phyloP scores from a whole-genome alignment of 2,888 invertebrate species.

The Drosophila lutescens region DNA sequence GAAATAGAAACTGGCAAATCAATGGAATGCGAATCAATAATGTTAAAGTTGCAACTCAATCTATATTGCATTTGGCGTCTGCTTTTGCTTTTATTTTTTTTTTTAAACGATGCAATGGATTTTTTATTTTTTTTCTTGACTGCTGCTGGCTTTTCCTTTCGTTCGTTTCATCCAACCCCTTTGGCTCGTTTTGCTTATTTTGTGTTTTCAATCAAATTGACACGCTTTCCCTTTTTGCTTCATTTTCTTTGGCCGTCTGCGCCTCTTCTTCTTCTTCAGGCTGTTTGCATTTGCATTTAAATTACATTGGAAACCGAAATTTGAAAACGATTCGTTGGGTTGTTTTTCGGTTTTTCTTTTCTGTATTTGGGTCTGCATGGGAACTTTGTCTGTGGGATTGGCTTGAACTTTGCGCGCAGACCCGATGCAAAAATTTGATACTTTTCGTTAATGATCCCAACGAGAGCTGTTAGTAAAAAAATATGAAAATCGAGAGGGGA shows the following conservation, averaged over 20 bases:
- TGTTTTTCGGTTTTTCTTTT: slow-evolving; percentile 11
- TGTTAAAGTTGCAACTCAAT: slow-evolving; percentile 23
- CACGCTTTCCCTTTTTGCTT: slow-evolving; percentile 61
- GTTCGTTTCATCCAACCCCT: slow-evolving; percentile 12
- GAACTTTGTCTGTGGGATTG: slow-evolving; percentile 38
- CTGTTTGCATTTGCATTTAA: slow-evolving; percentile 75
- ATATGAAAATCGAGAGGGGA: slow-evolving; percentile 1
- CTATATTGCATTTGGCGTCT: slow-evolving; percentile 11
- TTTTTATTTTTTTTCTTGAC: slow-evolving; percentile 23
- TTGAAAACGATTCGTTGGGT: slow-evolving; percentile 24
- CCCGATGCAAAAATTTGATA: slow-evolving; percentile 22
- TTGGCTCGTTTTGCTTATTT: slow-evolving; percentile 23
- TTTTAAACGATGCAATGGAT: slow-evolving; percentile 7
- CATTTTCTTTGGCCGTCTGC: slow-evolving; percentile 42
- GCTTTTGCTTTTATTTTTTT: slow-evolving; percentile 11
- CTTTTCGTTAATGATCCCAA: slow-evolving; percentile 16
- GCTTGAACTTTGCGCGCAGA: slow-evolving; percentile 30
- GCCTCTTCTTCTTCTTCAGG: slow-evolving; percentile 35
- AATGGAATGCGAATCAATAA: slow-evolving; percentile 76
- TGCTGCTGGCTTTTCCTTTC: slow-evolving; percentile 34
- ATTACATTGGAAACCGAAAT: slow-evolving; percentile 60
- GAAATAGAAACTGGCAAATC: slow-evolving; percentile 48
- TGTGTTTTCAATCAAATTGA: slow-evolving; percentile 68
- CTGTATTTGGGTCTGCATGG: slow-evolving; percentile 38
- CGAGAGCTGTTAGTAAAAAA: slow-evolving; percentile 1